Conservation (phyloP, 2,797 vertebrate genomes). For the Distichodus sexfasciatus region DNA sequence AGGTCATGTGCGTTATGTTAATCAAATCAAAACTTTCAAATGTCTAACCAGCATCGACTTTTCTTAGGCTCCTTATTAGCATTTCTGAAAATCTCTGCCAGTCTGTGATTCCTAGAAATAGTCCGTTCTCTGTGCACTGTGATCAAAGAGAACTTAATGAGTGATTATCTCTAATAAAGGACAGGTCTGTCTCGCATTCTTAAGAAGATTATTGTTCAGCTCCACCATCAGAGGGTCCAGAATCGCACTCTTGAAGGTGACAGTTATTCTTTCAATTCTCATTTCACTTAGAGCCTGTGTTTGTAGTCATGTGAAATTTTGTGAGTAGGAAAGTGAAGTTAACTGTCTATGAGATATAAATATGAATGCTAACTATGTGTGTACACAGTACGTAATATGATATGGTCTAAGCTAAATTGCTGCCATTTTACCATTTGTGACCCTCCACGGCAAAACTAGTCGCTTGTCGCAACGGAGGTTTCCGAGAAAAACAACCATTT, state of each 20-base stretch:
- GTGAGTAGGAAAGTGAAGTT: neutral
- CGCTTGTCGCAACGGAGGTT: too few relatives aligned
- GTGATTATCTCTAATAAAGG: conserved; percentile 34
- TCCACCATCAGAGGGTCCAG: neutral
- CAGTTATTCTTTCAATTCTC: neutral
- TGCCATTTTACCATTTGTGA: too few relatives aligned
- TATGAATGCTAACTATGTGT: too few relatives aligned
- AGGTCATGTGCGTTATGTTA: too few relatives aligned
- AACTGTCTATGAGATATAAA: too few relatives aligned
- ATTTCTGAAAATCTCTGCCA: neutral
- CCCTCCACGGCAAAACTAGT: too few relatives aligned
- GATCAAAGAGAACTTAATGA: conserved; percentile 50
- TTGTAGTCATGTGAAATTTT: conserved; percentile 10
- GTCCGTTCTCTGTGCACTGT: conserved; percentile 8
- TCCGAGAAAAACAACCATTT: too few relatives aligned
- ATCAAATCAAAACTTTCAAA: neutral
- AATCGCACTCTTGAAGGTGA: conserved; percentile 1
- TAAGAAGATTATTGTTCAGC: conserved; percentile 47
- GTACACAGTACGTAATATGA: too few relatives aligned
- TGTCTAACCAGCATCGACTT: neutral
- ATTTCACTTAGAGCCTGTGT: neutral
- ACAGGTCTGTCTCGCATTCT: conserved; percentile 23
- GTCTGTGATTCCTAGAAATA: conserved; percentile 16
- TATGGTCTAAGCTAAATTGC: too few relatives aligned
- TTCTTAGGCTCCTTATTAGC: neutral